Evolutionary conservation across 2,113 vertebrate species (phyloP).

Genomic region (Pseudorasbora parva): DNA sequence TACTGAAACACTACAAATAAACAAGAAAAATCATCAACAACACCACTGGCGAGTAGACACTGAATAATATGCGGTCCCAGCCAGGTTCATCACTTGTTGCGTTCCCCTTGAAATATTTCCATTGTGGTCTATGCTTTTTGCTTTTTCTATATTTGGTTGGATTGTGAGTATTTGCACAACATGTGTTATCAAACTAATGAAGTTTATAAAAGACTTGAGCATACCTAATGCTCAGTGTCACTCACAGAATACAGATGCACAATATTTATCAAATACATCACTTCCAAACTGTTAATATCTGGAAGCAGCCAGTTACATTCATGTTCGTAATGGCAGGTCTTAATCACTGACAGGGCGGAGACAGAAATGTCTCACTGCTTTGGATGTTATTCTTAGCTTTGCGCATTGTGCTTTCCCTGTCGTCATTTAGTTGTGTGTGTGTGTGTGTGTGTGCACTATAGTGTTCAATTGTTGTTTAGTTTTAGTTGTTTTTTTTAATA

Average conservation of each 20-base stretch:
- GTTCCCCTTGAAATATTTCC: too few relatives aligned
- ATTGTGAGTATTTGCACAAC: too few relatives aligned
- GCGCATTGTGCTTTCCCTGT: not conserved
- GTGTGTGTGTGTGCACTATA: not conserved
- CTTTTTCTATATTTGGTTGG: too few relatives aligned
- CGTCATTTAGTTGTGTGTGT: not conserved
- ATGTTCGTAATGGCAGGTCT: not conserved
- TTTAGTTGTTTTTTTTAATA: too few relatives aligned
- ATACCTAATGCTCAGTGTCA: not conserved
- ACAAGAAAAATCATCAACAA: too few relatives aligned
- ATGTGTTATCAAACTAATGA: too few relatives aligned
- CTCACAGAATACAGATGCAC: not conserved
- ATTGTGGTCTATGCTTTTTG: too few relatives aligned
- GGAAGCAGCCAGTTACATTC: not conserved
- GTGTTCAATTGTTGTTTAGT: not conserved
- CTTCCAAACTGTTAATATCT: constrained; percentile 20
- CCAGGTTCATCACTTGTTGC: too few relatives aligned
- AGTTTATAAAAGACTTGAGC: not conserved
- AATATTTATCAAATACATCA: constrained; percentile 3
- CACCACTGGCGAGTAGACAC: too few relatives aligned
- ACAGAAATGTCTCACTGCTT: not conserved
- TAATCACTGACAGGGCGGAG: constrained; percentile 31
- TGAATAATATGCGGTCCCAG: too few relatives aligned
- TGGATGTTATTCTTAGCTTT: not conserved
- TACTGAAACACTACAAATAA: too few relatives aligned